These are phyloP conservation scores for Sandelia bainsii DNA, from an alignment of 2,797 vertebrate genomes.

Conservation along the genomic window DNA sequence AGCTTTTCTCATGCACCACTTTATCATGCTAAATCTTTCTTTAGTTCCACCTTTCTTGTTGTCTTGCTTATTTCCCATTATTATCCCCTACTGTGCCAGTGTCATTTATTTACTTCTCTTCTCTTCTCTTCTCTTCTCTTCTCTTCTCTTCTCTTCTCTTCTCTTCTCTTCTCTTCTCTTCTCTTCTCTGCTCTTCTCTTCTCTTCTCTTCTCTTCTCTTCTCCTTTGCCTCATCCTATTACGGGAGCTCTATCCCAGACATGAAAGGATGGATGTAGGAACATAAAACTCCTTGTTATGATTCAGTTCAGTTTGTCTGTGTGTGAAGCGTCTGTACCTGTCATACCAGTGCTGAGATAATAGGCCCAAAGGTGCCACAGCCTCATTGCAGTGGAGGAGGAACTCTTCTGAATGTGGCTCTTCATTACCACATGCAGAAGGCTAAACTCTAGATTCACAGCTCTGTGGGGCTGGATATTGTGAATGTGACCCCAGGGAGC, in stretches of 20 bases:
- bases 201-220: slow-evolving; percentile 8
- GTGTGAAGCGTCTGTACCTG: slow-evolving; percentile 67
- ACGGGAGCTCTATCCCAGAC: slow-evolving; percentile 43
- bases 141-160: not conserved
- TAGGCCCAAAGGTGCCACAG: slow-evolving; percentile 76
- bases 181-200: slow-evolving; percentile 1
- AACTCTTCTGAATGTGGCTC: slow-evolving; percentile 65
- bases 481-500: slow-evolving; percentile 77
- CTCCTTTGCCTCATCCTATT: slow-evolving; percentile 46
- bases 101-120: slow-evolving; percentile 43
- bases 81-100: slow-evolving; percentile 34
- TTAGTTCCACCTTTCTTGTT: slow-evolving; percentile 36
- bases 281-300: slow-evolving; percentile 78
- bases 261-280: slow-evolving; percentile 60
- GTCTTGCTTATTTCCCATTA: slow-evolving; percentile 53
- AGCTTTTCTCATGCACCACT: slow-evolving; percentile 73
- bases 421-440: slow-evolving; percentile 77
- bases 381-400: slow-evolving; percentile 60
- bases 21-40: slow-evolving; percentile 77
- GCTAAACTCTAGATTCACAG: slow-evolving; percentile 70
- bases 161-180: not conserved
- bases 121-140: too few species aligned
- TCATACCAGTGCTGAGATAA: slow-evolving; percentile 71
- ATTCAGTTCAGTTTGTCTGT: slow-evolving; percentile 71
- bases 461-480: slow-evolving; percentile 69